Base-by-base conservation (phyloP, 2,888 invertebrate genomes). In the Scelioninae gen. 2 region DNA sequence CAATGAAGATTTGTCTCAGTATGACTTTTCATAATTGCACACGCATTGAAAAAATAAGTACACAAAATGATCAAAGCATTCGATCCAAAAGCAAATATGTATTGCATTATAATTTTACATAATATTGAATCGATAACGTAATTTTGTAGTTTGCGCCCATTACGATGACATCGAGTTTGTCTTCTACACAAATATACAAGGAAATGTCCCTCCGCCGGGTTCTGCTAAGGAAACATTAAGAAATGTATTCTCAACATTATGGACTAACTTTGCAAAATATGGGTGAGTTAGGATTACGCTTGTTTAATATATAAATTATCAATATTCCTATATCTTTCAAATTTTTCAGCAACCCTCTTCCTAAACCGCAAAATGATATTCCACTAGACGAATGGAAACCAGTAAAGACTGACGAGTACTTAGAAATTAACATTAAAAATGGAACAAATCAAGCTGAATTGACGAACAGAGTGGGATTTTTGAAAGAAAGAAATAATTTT, bases 141-240 rank as follows among this genome's bases (percentile, higher is more conserved):
- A n/a, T n/a, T n/a, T 25, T 25, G 6, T 25, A 79, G 89, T 89
- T 0, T 87, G 86, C 0, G 83, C 85, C 19, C 89, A 89, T 31
- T 87, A 85, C 0, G 89, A 89, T 64, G 89, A 89, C 1, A 13
- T 88, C 5, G 86, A 85, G 35, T 88, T 88, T 76, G 43, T 87
- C 1, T 88, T 88, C 64, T 86, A 85, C 39, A 84, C 83, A 37
- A 80, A 80, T 1, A 58, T 79, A 1, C 85, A 85, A 41, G 22
- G 50, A 60, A 83, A 86, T 37, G 76, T 80, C 5, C 86, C 85
- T 13, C 74, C 77, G 37, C 78, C 83, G 2, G 82, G 83, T 18
- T 81, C 84, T 0, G 75, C 81, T 1, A 60, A 84, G 4, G 84
- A 84, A 63, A 82, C 80, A 11, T 83, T 87, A 63, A 83, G 84